Conservation (phyloP, 2,888 invertebrate species). For the Phyllotreta striolata region DNA sequence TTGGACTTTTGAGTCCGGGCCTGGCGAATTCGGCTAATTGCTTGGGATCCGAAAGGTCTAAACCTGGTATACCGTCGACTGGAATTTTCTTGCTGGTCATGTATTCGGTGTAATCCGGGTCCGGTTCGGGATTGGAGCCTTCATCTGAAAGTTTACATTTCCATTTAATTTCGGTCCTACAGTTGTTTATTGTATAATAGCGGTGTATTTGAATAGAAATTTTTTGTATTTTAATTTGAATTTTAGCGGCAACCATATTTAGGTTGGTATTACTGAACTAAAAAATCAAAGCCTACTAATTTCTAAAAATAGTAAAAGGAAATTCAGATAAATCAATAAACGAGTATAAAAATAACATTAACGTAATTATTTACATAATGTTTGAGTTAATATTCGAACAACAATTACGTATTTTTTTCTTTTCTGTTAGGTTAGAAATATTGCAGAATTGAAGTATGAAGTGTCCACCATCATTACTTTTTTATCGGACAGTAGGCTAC, state of each 20-base stretch:
- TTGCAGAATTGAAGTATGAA: conserved; percentile 40
- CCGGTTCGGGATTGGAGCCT: conserved; percentile 85
- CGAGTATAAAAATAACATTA: background rate
- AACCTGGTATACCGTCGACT: conserved; percentile 75
- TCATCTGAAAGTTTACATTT: too few relatives aligned
- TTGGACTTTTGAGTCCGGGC: conserved; percentile 77
- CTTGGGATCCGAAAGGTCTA: conserved; percentile 92
- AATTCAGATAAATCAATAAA: too few relatives aligned
- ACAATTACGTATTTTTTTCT: background rate
- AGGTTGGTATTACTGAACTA: too few relatives aligned
- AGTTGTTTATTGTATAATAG: too few relatives aligned
- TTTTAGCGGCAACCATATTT: too few relatives aligned
- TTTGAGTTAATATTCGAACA: background rate
- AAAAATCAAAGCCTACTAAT: too few relatives aligned
- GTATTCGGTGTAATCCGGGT: conserved; percentile 91
- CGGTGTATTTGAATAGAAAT: too few relatives aligned
- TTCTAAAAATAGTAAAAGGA: too few relatives aligned
- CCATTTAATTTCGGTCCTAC: too few relatives aligned
- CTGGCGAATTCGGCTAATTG: conserved; percentile 92
- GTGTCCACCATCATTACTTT: conserved; percentile 46
- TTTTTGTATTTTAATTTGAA: too few relatives aligned
- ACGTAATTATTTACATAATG: background rate
- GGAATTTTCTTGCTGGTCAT: conserved; percentile 88
- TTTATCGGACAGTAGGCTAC: conserved; percentile 54
- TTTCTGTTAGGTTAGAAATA: conserved; percentile 5